phyloP scores from a whole-genome alignment of 2,113 vertebrate species.

The Embiotoca jacksoni region DNA sequence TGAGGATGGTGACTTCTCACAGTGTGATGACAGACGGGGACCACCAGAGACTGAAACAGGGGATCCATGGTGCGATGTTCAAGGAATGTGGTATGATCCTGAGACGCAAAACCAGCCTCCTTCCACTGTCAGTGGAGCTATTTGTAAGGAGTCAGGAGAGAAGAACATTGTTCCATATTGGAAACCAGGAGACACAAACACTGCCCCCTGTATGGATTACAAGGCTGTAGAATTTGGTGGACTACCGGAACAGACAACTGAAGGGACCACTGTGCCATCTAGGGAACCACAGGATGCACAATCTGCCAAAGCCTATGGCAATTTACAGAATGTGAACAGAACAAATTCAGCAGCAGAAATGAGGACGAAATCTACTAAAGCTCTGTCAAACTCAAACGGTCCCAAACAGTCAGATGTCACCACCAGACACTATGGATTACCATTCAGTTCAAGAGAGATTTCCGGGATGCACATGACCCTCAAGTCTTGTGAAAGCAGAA shows the following conservation, averaged over 20 bases:
- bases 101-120: constrained; percentile 18
- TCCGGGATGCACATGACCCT: constrained; percentile 12
- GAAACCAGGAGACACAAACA: constrained; percentile 48
- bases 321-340: constrained; percentile 32
- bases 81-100: constrained; percentile 36
- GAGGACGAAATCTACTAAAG: background rate
- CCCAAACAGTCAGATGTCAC: constrained; percentile 22
- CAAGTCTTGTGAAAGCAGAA: constrained; percentile 39
- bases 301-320: constrained; percentile 14
- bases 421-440: constrained; percentile 25
- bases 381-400: constrained; percentile 9
- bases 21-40: constrained; percentile 17
- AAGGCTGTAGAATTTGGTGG: background rate
- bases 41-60: constrained; percentile 21
- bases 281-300: constrained; percentile 28
- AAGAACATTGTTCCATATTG: constrained; percentile 49
- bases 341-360: constrained; percentile 17
- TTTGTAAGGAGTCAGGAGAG: constrained; percentile 73
- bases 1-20: constrained; percentile 60
- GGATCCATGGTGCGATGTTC: constrained; percentile 32
- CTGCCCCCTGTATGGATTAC: constrained; percentile 33
- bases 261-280: constrained; percentile 38
- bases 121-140: constrained; percentile 25
- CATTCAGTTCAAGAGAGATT: constrained; percentile 30
- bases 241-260: constrained; percentile 14